Conservation (phyloP, 2,888 invertebrate genomes). For the Aleiodes leptofemur region DNA sequence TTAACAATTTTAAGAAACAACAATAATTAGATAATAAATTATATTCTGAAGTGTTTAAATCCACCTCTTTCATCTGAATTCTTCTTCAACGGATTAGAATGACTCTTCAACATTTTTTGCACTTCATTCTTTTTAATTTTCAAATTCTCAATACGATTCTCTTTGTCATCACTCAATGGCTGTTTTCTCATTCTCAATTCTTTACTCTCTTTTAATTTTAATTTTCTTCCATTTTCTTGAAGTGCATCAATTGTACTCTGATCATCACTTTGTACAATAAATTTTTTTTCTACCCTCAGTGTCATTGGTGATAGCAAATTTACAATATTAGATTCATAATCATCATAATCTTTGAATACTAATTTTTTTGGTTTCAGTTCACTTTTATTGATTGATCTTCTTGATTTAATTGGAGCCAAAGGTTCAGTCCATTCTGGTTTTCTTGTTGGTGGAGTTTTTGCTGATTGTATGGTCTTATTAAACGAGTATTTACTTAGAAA, state of each 20-base stretch:
- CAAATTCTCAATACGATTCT: conserved; percentile 32
- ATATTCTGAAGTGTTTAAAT: conserved; percentile 62
- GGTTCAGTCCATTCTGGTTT: conserved; percentile 43
- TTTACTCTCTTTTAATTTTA: neutral
- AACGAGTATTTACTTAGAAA: conserved; percentile 22
- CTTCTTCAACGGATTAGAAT: conserved; percentile 7
- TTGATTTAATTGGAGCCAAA: conserved; percentile 62
- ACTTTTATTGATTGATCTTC: conserved; percentile 50
- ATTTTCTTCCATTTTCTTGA: neutral
- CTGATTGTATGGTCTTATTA: neutral
- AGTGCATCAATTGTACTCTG: neutral
- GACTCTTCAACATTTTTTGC: conserved; percentile 37
- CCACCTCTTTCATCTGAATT: conserved; percentile 50
- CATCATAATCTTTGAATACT: conserved; percentile 53
- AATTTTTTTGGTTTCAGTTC: conserved; percentile 62
- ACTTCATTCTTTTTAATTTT: conserved; percentile 13
- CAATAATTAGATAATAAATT: conserved; percentile 33
- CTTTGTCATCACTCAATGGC: conserved; percentile 38
- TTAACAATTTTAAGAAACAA: neutral
- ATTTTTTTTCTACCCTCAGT: neutral
- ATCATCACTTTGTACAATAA: neutral
- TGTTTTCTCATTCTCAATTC: neutral
- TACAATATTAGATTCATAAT: conserved; percentile 48
- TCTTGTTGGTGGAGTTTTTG: conserved; percentile 36
- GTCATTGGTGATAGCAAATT: conserved; percentile 4